These are phyloP conservation scores for Lophura nycthemera DNA, from an alignment of 2,113 vertebrate genomes.

Conservation along the genomic window DNA sequence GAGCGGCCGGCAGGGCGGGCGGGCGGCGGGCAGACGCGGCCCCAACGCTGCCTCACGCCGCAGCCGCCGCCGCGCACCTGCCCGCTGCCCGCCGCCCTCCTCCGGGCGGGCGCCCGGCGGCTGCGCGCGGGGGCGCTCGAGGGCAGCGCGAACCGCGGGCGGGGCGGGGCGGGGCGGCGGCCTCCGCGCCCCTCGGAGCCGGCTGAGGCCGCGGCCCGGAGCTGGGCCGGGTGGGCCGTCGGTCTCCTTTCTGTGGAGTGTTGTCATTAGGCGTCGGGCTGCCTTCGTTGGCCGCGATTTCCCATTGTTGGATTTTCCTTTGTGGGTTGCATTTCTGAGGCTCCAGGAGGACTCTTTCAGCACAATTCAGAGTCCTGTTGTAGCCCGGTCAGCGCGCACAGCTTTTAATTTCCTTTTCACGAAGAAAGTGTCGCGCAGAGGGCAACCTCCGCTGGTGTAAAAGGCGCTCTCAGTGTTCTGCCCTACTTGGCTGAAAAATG, in stretches of 20 bases:
- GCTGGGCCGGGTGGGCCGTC: no score
- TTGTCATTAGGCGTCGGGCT: neutral
- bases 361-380: neutral
- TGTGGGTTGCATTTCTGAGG: neutral
- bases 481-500: neutral
- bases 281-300: neutral
- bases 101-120: neutral
- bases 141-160: neutral
- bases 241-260: neutral
- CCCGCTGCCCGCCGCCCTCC: neutral
- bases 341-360: neutral
- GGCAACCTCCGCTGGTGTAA: neutral
- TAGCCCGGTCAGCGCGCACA: accelerated
- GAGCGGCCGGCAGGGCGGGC: neutral
- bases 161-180: neutral
- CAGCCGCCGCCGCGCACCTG: constrained; percentile 47
- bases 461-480: neutral
- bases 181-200: no score
- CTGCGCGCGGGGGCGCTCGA: neutral
- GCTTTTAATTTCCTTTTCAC: neutral
- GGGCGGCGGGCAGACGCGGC: constrained; percentile 58
- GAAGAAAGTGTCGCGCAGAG: neutral
- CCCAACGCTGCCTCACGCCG: constrained; percentile 11
- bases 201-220: no score
- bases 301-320: neutral